Percentiles rank a stretch among this genome's conserved stretches.
Conservation (phyloP, 2,113 vertebrate genomes). For the Myrmophylax atrothorax region DNA sequence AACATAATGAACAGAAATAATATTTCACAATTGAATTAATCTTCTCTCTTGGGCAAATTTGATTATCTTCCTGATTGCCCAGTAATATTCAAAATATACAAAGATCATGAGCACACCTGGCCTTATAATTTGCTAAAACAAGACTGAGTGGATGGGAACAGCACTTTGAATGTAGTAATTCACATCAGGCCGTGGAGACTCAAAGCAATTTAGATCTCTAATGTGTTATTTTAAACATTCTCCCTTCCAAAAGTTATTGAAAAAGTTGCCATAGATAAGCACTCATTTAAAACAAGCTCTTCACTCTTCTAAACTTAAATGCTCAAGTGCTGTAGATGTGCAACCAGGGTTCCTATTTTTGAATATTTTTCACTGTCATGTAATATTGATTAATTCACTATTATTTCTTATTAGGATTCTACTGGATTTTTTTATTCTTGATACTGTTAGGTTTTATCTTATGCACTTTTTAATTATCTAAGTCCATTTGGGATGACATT, state of each 20-base stretch:
- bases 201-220: constrained; percentile 41
- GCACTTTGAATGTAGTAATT: background rate
- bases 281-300: background rate
- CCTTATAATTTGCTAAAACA: background rate
- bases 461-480: background rate
- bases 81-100: constrained; percentile 4
- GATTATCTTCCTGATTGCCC: background rate
- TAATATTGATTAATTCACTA: background rate
- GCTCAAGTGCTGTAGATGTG: background rate
- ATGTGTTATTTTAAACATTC: constrained; percentile 26
- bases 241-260: background rate
- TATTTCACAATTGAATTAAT: background rate
- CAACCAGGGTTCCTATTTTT: background rate
- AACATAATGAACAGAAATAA: background rate
- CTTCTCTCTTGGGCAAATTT: background rate
- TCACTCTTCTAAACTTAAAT: background rate
- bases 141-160: background rate
- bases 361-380: background rate
- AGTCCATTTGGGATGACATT: background rate
- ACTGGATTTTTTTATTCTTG: background rate
- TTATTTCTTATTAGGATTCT: background rate
- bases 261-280: background rate
- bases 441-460: background rate
- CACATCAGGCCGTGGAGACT: background rate
- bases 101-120: background rate